phyloP scores from a whole-genome alignment of 1,140 invertebrate genomes.

The Trachymyrmex cornetzi region DNA sequence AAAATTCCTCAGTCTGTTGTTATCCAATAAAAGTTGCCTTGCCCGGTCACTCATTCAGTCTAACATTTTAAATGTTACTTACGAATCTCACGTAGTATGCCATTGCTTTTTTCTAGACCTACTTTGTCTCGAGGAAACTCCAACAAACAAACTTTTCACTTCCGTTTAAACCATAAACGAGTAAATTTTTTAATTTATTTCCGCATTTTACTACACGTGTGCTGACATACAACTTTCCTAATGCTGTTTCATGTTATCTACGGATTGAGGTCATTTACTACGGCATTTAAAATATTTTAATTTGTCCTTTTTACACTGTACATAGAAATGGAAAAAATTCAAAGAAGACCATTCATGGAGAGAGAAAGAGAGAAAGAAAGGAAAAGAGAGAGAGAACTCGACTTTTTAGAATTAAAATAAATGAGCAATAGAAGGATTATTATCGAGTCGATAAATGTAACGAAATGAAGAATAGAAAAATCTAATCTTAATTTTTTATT shows the following conservation, averaged over 20 bases:
- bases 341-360: not conserved
- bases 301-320: not conserved
- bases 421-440: not conserved
- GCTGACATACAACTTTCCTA: conserved; percentile 8
- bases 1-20: conserved; percentile 57
- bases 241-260: not conserved
- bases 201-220: conserved; percentile 6
- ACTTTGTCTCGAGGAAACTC: conserved; percentile 21
- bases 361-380: not conserved
- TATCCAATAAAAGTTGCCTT: conserved; percentile 50
- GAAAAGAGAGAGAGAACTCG: not conserved
- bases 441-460: not conserved
- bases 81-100: conserved; percentile 27
- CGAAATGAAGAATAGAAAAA: not conserved
- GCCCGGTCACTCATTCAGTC: conserved; percentile 39
- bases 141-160: conserved; percentile 39
- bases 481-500: not conserved
- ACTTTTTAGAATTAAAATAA: conserved; percentile 1
- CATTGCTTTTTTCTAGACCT: conserved; percentile 5
- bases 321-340: not conserved
- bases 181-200: conserved; percentile 56
- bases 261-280: not conserved
- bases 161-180: not conserved
- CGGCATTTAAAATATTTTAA: not conserved
- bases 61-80: conserved; percentile 60